Evolutionary conservation across 2,113 vertebrate species (phyloP).

Genomic region (Petrocephalus zakoni): DNA sequence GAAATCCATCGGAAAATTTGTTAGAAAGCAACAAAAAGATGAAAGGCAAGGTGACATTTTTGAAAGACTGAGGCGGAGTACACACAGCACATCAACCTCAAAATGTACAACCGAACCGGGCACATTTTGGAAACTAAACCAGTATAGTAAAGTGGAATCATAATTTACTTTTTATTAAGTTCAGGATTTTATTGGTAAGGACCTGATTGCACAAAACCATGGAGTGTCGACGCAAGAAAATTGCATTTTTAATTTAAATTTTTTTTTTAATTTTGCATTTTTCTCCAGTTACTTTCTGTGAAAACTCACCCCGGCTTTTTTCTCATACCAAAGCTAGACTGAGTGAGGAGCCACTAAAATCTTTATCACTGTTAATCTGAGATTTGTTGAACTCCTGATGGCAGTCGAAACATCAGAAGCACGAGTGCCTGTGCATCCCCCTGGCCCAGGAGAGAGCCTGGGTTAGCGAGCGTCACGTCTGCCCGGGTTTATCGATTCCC

Average conservation of each 20-base stretch:
- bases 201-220: not conserved
- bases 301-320: not conserved
- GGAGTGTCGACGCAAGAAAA: not conserved
- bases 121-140: not conserved
- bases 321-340: not conserved
- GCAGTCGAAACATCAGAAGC: not conserved
- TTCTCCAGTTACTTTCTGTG: not conserved
- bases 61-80: not conserved
- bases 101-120: not conserved
- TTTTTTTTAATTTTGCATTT: not conserved
- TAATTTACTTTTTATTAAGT: not conserved
- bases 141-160: not conserved
- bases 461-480: not conserved
- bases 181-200: not conserved
- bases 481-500: not conserved
- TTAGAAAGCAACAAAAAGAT: not conserved
- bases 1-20: not conserved
- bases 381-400: not conserved
- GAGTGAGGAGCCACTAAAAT: not conserved
- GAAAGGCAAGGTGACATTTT: not conserved
- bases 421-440: not conserved
- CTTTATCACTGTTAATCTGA: not conserved
- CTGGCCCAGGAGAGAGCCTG: not conserved
- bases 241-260: not conserved
- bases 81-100: not conserved